Base-by-base conservation (phyloP, 2,797 vertebrate genomes). In the Coranthus polyacanthus region DNA sequence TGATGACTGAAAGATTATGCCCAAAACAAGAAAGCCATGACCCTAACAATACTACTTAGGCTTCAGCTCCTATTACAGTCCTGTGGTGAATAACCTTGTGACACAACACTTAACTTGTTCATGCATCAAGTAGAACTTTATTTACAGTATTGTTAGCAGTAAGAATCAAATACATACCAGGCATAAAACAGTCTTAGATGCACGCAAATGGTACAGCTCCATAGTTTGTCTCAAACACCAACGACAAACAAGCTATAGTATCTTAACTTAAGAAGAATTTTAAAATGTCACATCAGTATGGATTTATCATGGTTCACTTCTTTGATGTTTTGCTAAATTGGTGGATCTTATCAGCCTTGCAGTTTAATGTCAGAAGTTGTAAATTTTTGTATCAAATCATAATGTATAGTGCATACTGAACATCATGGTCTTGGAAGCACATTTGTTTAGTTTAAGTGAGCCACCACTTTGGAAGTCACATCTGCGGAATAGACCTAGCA, bases 21-120 rank as follows among this genome's bases (percentile, higher is more conserved):
- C 51, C 60, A 12, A 62, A 49, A 43, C n/a, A 51, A 53, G 41
- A 39, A 42, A 21, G 20, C n/a, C 12, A 2, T 58, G 44, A 62
- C 44, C 32, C 52, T 55, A 38, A 37, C 46, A 49, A 52, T 75
- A 34, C 8, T 13, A 72, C 17, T 52, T 43, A 50, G 45, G 32
- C 5, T 18, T 75, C 13, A 43, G 1, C 8, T 67, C 12, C 47
- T 12, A 42, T 17, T 17, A 12, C 54, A 46, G n/a, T 37, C 17
- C 12, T 18, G 11, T 26, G 12, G 2, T 26, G 20, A 50, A 7
- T 41, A 29, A 64, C n/a, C 21, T 37, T 57, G 16, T 66, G 43
- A 18, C 20, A 9, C 1, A 4, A 22, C 41, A 26, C 13, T n/a
- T n/a, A 38, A 38, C 24, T 39, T 17, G 6, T 24, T 39, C 11